Evolutionary conservation across 2,888 invertebrate genomes (phyloP).

Genomic region (Smittia aterrima): DNA sequence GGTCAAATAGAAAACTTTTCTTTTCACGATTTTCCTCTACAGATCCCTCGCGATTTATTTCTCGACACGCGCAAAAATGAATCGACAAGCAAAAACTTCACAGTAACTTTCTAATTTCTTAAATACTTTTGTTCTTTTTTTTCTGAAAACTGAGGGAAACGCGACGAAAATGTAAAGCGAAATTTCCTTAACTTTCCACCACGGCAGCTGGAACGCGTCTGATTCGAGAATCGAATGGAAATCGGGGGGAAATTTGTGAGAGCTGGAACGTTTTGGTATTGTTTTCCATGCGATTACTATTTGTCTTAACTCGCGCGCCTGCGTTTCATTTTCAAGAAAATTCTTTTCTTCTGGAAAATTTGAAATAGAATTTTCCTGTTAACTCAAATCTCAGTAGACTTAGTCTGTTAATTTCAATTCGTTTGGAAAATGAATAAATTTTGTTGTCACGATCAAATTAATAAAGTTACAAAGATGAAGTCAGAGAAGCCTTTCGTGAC

Average conservation of each 20-base stretch:
- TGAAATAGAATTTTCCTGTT: not conserved
- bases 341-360: not conserved
- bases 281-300: not conserved
- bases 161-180: conserved; percentile 13
- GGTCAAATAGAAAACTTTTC: conserved; percentile 32
- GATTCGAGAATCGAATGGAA: not conserved
- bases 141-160: not conserved
- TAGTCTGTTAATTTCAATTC: not conserved
- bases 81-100: not conserved
- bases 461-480: too few species aligned
- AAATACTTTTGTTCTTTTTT: not conserved
- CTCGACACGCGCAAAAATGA: not conserved
- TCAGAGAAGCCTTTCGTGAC: conserved; percentile 53
- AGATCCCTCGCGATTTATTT: not conserved
- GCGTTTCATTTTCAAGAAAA: not conserved
- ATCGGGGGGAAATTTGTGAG: not conserved
- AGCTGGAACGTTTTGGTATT: not conserved
- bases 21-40: not conserved
- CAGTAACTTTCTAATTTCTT: not conserved
- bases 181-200: conserved; percentile 15
- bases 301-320: not conserved
- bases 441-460: too few species aligned
- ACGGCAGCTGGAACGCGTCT: conserved; percentile 34
- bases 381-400: not conserved
- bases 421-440: conserved; percentile 59